These are phyloP conservation scores for Patella depressa DNA, from an alignment of 2,888 invertebrate species.

Conservation along the genomic window DNA sequence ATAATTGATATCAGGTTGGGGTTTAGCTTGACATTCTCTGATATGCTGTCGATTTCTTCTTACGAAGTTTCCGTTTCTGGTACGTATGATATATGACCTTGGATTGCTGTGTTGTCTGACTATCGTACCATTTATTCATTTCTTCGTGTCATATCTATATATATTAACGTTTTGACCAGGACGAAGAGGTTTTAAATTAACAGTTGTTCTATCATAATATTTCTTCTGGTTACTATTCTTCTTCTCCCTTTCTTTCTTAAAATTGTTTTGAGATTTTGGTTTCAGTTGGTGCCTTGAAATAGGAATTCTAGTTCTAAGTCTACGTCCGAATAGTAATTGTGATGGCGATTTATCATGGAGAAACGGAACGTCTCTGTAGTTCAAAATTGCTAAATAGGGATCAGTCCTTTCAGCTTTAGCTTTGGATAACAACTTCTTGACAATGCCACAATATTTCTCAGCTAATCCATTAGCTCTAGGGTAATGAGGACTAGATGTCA, in stretches of 20 bases:
- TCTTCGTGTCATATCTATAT: background rate
- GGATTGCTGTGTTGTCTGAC: background rate
- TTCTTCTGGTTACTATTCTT: background rate
- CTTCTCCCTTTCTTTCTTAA: background rate
- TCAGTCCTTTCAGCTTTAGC: background rate
- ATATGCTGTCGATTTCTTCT: background rate
- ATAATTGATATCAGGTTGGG: background rate
- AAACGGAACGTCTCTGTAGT: background rate
- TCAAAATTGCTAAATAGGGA: conserved; percentile 13
- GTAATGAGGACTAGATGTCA: conserved; percentile 3
- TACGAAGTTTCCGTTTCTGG: background rate
- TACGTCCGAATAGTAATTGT: conserved; percentile 1
- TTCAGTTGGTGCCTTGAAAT: background rate
- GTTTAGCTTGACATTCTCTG: background rate
- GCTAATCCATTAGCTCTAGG: conserved; percentile 11
- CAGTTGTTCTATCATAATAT: conserved; percentile 11
- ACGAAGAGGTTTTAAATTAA: background rate
- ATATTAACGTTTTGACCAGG: conserved; percentile 4
- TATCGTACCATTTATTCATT: conserved; percentile 1
- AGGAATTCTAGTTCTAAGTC: conserved; percentile 9
- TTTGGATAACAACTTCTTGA: conserved; percentile 1
- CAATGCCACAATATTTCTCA: conserved; percentile 13
- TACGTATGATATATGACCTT: background rate
- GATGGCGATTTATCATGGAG: background rate
- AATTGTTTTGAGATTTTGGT: conserved; percentile 1